Percentiles rank a stretch among this genome's conserved stretches.
phyloP scores from a whole-genome alignment of 2,113 vertebrate species.

The Herpetotheres cachinnans region DNA sequence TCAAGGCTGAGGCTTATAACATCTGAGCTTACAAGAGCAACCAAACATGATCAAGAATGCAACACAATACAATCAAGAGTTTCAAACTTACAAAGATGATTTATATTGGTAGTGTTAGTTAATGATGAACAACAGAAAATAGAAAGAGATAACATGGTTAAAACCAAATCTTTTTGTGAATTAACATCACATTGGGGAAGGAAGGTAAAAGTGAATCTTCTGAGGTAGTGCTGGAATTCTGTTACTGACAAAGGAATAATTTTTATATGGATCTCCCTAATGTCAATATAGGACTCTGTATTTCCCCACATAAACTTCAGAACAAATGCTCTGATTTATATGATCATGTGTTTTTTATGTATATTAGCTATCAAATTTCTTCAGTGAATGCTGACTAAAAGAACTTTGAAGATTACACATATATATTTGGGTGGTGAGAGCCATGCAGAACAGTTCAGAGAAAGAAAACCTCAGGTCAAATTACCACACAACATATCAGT shows the following conservation, averaged over 20 bases:
- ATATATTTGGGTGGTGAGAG: not conserved
- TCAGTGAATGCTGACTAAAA: not conserved
- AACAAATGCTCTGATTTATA: not conserved
- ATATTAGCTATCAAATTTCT: not conserved
- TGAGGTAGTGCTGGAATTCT: not conserved
- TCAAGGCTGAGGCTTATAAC: not conserved
- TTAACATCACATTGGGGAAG: not conserved
- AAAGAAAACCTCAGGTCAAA: not conserved
- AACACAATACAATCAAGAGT: not conserved
- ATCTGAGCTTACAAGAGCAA: not conserved
- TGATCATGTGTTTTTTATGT: not conserved
- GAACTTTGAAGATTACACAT: not conserved
- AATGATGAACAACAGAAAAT: not conserved
- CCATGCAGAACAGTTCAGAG: not conserved
- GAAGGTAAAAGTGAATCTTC: not conserved
- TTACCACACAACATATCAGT: not conserved
- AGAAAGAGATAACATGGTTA: not conserved
- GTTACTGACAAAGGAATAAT: not conserved
- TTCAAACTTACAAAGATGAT: not conserved
- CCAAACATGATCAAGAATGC: not conserved
- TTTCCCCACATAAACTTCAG: not conserved
- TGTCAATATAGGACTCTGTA: not conserved
- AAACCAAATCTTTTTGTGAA: not conserved
- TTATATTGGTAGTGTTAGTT: not conserved
- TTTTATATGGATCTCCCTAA: not conserved